These are phyloP conservation scores for Cichladusa arquata DNA, from an alignment of 2,113 vertebrate genomes.

Conservation along the genomic window DNA sequence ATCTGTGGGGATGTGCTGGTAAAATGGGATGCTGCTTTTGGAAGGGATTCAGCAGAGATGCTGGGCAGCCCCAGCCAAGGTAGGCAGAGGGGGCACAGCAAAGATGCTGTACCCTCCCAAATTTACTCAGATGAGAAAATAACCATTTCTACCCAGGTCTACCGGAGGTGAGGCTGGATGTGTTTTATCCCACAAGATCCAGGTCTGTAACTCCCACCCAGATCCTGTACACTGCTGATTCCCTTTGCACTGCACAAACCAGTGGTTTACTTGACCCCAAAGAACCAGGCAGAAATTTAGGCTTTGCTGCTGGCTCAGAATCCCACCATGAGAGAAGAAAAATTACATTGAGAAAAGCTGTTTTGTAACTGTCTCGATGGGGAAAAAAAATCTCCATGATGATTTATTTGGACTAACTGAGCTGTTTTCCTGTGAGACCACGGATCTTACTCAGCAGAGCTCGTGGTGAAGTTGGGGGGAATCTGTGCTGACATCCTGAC, in stretches of 20 bases:
- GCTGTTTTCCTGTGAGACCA: not conserved
- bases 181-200: not conserved
- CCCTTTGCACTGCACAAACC: not conserved
- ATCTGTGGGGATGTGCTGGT: constrained; percentile 23
- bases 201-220: not conserved
- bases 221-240: not conserved
- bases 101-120: not conserved
- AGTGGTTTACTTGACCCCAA: not conserved
- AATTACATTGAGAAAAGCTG: not conserved
- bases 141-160: not conserved
- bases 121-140: not conserved
- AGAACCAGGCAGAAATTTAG: not conserved
- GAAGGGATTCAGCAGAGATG: not conserved
- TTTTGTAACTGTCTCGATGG: not conserved
- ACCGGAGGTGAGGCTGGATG: not conserved
- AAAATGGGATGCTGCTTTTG: not conserved
- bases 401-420: not conserved
- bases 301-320: not conserved
- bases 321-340: not conserved
- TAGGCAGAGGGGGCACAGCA: not conserved
- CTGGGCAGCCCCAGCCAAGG: not conserved
- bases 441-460: not conserved
- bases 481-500: not conserved
- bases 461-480: not conserved
- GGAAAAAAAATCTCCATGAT: not conserved